phyloP scores from a whole-genome alignment of 2,888 invertebrate species.

The Drosophila testacea region DNA sequence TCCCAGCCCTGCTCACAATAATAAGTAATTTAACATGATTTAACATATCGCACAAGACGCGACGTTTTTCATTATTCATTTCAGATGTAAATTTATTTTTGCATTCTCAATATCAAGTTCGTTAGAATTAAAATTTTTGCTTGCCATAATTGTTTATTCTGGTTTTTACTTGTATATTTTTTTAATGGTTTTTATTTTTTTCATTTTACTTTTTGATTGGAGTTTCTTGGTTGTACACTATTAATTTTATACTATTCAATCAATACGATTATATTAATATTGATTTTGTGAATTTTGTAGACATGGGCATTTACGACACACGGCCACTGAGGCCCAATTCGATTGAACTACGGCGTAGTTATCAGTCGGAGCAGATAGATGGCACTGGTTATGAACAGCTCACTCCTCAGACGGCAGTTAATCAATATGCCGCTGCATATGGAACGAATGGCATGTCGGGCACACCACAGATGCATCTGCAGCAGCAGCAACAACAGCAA shows the following conservation, averaged over 20 bases:
- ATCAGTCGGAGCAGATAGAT: slow-evolving; percentile 84
- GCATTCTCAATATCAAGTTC: slow-evolving; percentile 18
- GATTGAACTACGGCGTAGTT: slow-evolving; percentile 89
- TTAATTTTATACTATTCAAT: background rate
- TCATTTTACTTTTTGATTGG: slow-evolving; percentile 25
- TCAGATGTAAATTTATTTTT: slow-evolving; percentile 9
- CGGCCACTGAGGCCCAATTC: slow-evolving; percentile 93
- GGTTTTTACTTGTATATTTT: slow-evolving; percentile 38
- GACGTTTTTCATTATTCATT: slow-evolving; percentile 12
- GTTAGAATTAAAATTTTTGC: slow-evolving; percentile 26
- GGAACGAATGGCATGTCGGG: slow-evolving; percentile 67
- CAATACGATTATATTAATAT: background rate
- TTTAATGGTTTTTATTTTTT: slow-evolving; percentile 15
- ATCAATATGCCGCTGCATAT: slow-evolving; percentile 72
- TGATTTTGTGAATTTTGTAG: slow-evolving; percentile 76
- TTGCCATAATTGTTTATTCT: slow-evolving; percentile 32
- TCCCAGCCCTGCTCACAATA: slow-evolving; percentile 31
- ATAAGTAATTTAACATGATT: background rate
- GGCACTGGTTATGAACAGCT: slow-evolving; percentile 81
- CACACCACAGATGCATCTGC: slow-evolving; percentile 50
- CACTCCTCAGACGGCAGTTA: slow-evolving; percentile 78
- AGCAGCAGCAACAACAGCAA: slow-evolving; percentile 77
- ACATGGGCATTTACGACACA: slow-evolving; percentile 87
- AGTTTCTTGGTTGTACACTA: slow-evolving; percentile 24
- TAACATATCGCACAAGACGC: slow-evolving; percentile 20